Evolutionary conservation across 64 coral and sea anemone species (phyloP).

Genomic region (Acropora tenuis): DNA sequence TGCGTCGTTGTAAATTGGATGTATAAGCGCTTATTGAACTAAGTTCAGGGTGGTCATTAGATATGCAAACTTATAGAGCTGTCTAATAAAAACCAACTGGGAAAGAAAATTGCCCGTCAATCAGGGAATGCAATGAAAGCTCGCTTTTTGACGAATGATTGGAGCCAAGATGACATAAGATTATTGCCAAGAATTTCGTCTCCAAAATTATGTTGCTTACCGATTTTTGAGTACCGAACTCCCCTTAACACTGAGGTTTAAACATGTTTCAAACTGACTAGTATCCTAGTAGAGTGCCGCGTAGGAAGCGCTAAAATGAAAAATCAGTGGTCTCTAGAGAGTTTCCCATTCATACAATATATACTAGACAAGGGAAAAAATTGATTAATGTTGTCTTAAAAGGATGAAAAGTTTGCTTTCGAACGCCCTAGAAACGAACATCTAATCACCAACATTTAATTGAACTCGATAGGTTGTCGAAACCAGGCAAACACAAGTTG

Average conservation of each 20-base stretch:
- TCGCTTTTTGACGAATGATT: neutral
- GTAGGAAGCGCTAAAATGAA: too few relatives aligned
- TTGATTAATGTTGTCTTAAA: neutral
- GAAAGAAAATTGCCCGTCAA: neutral
- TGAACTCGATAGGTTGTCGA: neutral
- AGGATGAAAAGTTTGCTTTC: neutral
- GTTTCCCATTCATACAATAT: too few relatives aligned
- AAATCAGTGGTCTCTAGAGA: too few relatives aligned
- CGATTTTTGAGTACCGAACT: too few relatives aligned
- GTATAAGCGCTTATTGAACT: neutral
- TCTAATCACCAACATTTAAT: neutral
- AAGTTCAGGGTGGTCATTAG: neutral
- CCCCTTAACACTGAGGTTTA: too few relatives aligned
- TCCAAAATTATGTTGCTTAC: too few relatives aligned
- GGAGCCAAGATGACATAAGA: too few relatives aligned
- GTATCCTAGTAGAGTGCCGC: too few relatives aligned
- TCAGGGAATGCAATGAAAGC: neutral
- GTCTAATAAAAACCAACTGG: neutral
- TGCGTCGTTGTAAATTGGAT: neutral
- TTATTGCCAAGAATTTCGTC: too few relatives aligned
- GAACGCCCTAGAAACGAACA: neutral
- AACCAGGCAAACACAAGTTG: neutral
- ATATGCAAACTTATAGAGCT: neutral
- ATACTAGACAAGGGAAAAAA: too few relatives aligned
- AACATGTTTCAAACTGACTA: too few relatives aligned